Base-by-base conservation (phyloP, 1,140 invertebrate species). In the Drosophila ambigua region DNA sequence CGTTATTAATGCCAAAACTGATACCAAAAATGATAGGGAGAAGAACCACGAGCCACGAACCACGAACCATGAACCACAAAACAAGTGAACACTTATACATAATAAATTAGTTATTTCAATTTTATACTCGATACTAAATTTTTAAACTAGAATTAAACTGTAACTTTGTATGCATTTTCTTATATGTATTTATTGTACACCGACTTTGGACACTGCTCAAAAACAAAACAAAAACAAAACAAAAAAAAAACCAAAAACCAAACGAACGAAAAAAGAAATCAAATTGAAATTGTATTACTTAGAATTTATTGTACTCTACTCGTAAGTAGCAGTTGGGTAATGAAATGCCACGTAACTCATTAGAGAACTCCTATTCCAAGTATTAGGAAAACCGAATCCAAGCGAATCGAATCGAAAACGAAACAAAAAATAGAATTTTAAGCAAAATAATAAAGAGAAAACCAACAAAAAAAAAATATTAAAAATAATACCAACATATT, bases 151-250 rank as follows among this genome's bases (percentile, higher is more conserved):
- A 75, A 74, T 87, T 65, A 71, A 39, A 85, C 82, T 85, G 66
- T 87, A 87, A 85, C 82, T 85, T 87, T 85, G 66, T 85, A 85
- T 87, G 74, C 82, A 85, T 85, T 85, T 85, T 85, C 79, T 82
- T 76, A 84, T 63, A 84, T 69, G 76, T 83, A 83, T 79, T 84
- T 83, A 84, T 67, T 81, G 62, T 69, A 81, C 61, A 80, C 72
- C 73, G 45, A 77, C 60, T 78, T 67, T 69, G 41, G 43, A 82
- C 49, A 69, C 68, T 68, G 73, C 73, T 76, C 76, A 84, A 55
- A 71, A 49, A 45, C 9, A n/a, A 49, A n/a, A n/a, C n/a, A n/a
- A n/a, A n/a, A n/a, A n/a, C n/a, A 48, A 44, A 16, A 45, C 9
- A n/a, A 54, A 16, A 16, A 16, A 0, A 6, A 35, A 31, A 46